These are phyloP conservation scores for Drosophila bocqueti DNA, from an alignment of 1,140 invertebrate genomes.

Conservation along the genomic window DNA sequence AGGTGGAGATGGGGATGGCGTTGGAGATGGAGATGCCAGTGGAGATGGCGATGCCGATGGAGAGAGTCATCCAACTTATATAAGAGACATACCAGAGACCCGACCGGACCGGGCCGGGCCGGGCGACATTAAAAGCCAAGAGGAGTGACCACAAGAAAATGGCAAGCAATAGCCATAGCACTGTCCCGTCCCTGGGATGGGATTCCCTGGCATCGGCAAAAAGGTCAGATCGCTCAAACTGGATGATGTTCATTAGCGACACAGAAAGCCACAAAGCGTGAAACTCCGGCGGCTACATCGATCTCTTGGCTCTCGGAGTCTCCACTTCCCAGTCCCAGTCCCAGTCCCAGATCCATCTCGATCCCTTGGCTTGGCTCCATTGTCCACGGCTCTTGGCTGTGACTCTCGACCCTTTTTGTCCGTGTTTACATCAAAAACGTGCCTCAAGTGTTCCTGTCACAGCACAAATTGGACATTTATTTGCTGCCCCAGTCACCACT, in stretches of 20 bases:
- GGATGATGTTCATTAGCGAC: slow-evolving; percentile 80
- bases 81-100: slow-evolving; percentile 45
- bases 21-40: background rate
- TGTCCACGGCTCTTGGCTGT: slow-evolving; percentile 44
- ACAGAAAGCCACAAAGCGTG: slow-evolving; percentile 67
- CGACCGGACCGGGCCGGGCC: slow-evolving; percentile 11
- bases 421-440: slow-evolving; percentile 82
- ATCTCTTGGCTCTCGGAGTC: slow-evolving; percentile 49
- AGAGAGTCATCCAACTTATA: slow-evolving; percentile 54
- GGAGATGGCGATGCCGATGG: slow-evolving; percentile 19
- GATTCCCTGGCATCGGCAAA: slow-evolving; percentile 32
- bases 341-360: background rate
- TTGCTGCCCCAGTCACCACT: slow-evolving; percentile 63
- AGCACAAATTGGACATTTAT: slow-evolving; percentile 82
- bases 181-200: background rate
- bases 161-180: slow-evolving; percentile 27
- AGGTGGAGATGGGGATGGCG: background rate
- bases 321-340: slow-evolving; percentile 1
- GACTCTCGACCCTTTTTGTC: slow-evolving; percentile 73
- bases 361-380: slow-evolving; percentile 20
- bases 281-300: slow-evolving; percentile 72
- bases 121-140: slow-evolving; percentile 75
- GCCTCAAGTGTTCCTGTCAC: slow-evolving; percentile 81
- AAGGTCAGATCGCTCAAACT: slow-evolving; percentile 67
- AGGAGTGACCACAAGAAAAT: slow-evolving; percentile 77